These are phyloP conservation scores for Isotomurus palustris DNA, from an alignment of 2,888 invertebrate species.

Conservation along the genomic window DNA sequence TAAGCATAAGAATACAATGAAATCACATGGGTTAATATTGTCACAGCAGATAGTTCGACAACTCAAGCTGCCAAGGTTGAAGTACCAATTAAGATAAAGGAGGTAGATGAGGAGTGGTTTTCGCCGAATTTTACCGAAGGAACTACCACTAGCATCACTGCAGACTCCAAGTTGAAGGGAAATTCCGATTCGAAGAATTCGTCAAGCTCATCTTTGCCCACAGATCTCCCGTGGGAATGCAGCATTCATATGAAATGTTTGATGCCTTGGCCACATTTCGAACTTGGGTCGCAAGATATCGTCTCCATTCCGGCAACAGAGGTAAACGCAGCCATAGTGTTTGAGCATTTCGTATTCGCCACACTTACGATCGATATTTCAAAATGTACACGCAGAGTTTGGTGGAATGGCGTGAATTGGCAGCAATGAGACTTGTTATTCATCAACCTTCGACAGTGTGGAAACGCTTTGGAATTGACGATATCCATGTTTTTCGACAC, in stretches of 20 bases:
- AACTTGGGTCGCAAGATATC: conserved; percentile 49
- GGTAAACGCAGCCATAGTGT: conserved; percentile 35
- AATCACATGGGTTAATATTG: no score
- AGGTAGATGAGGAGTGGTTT: no score
- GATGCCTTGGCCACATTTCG: conserved; percentile 49
- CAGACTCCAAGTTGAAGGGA: no score
- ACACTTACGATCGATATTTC: no score
- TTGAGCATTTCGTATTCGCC: no score
- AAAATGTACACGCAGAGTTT: conserved; percentile 46
- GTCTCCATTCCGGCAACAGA: conserved; percentile 49
- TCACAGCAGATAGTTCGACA: no score
- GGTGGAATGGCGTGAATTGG: conserved; percentile 48
- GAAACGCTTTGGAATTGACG: conserved; percentile 50
- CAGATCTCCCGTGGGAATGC: conserved; percentile 46
- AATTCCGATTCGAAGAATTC: not conserved
- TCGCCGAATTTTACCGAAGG: no score
- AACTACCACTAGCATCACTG: no score
- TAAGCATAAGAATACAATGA: no score
- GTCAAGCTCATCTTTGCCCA: conserved; percentile 9
- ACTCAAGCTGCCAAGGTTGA: no score
- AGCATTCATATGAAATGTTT: conserved; percentile 47
- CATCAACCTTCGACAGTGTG: conserved; percentile 51
- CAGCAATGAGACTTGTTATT: conserved; percentile 49
- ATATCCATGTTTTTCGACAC: conserved; percentile 47
- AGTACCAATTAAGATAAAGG: no score